A percentile compares a stretch with the other conserved stretches of the same genome.
These are phyloP conservation scores for Panorpa germanica DNA, from an alignment of 2,888 invertebrate genomes.

Conservation along the genomic window DNA sequence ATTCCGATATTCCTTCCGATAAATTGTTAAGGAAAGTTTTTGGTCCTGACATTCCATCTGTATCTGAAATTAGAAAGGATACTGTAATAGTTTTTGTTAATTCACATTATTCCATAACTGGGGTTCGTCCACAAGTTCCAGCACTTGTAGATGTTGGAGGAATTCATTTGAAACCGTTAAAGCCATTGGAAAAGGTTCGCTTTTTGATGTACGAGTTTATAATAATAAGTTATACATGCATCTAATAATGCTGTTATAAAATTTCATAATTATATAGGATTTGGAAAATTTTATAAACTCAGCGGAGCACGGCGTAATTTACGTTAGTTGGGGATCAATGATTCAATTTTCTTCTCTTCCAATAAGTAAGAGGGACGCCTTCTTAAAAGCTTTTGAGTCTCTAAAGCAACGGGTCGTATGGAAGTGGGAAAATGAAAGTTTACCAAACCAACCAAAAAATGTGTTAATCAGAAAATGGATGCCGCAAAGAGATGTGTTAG, in stretches of 20 bases:
- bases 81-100: slow-evolving; percentile 37
- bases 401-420: slow-evolving; percentile 42
- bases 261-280: slow-evolving; percentile 29
- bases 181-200: slow-evolving; percentile 29
- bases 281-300: slow-evolving; percentile 37
- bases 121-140: slow-evolving; percentile 32
- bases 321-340: slow-evolving; percentile 54
- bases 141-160: slow-evolving; percentile 45
- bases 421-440: slow-evolving; percentile 47
- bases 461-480: slow-evolving; percentile 45
- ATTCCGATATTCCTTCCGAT: slow-evolving; percentile 22
- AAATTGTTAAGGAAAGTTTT: slow-evolving; percentile 25
- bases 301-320: slow-evolving; percentile 40
- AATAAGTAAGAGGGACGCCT: slow-evolving; percentile 29
- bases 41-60: slow-evolving; percentile 29
- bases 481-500: slow-evolving; percentile 51
- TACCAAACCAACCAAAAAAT: slow-evolving; percentile 37
- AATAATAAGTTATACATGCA: too few species aligned
- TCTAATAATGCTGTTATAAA: too few species aligned
- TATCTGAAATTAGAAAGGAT: slow-evolving; percentile 31
- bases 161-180: slow-evolving; percentile 28
- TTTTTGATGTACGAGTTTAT: too few species aligned
- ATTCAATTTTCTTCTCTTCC: slow-evolving; percentile 39
- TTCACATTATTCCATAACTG: slow-evolving; percentile 37
- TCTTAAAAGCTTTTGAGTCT: slow-evolving; percentile 33